Evolutionary conservation across 2,113 vertebrate genomes (phyloP).

Genomic region (Eulemur macaco): DNA sequence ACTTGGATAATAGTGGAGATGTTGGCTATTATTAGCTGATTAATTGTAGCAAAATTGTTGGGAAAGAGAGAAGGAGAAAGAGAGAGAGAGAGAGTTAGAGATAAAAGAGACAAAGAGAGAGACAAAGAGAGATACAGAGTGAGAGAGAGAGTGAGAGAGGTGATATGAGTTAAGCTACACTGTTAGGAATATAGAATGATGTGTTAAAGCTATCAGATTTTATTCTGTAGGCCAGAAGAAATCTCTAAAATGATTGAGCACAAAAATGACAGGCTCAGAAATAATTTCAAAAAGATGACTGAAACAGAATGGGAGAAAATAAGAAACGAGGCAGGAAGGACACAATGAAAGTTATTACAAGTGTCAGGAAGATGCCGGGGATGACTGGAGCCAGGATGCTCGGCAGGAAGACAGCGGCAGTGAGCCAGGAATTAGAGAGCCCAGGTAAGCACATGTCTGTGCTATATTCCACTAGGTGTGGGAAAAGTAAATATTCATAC

Average conservation of each 20-base stretch:
- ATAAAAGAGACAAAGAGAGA: background rate
- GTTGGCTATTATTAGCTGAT: background rate
- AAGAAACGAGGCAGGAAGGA: background rate
- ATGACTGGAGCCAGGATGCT: background rate
- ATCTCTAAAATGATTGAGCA: background rate
- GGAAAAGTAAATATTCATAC: background rate
- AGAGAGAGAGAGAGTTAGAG: background rate
- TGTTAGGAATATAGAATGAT: background rate
- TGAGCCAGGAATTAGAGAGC: background rate
- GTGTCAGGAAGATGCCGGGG: background rate
- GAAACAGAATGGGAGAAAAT: background rate
- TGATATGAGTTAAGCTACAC: background rate
- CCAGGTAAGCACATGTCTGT: background rate
- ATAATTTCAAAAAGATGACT: background rate
- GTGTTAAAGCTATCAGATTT: background rate
- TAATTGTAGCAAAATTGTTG: background rate
- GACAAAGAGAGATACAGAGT: background rate
- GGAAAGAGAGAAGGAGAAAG: rapidly evolving
- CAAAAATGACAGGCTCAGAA: background rate
- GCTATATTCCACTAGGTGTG: background rate
- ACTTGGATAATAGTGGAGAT: background rate
- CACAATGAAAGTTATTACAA: background rate
- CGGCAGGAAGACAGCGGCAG: rapidly evolving
- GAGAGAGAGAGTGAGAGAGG: background rate
- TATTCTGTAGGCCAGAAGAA: background rate